A percentile compares a stretch with the other conserved stretches of the same genome.
These are phyloP conservation scores for Chloroceryle inda DNA, from an alignment of 2,797 vertebrate species.

Conservation along the genomic window DNA sequence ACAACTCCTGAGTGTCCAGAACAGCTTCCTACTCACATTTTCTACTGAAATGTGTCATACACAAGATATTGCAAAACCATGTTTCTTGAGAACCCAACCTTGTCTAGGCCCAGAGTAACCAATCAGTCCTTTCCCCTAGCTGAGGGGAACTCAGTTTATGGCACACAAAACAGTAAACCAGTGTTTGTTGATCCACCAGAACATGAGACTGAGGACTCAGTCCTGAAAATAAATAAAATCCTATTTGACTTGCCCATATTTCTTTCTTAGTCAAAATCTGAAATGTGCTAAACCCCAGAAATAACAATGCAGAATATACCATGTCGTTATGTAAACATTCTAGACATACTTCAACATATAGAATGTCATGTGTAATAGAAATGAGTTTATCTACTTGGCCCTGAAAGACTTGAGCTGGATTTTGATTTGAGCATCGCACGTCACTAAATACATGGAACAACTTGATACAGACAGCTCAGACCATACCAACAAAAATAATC, in stretches of 20 bases:
- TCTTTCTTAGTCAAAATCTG: background rate
- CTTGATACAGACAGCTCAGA: background rate
- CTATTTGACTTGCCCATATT: background rate
- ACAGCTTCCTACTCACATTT: background rate
- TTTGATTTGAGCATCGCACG: background rate
- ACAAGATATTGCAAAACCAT: rapidly evolving
- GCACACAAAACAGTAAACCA: background rate
- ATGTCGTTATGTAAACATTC: background rate
- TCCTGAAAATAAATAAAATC: background rate
- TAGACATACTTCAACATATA: rapidly evolving
- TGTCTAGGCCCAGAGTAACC: background rate
- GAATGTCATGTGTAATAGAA: rapidly evolving
- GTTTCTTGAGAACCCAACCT: background rate
- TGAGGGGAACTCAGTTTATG: background rate
- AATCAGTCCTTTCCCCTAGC: background rate
- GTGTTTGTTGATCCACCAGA: background rate
- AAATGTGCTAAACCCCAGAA: background rate
- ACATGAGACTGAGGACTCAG: background rate
- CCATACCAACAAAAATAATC: background rate
- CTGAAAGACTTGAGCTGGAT: background rate
- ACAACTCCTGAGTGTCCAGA: background rate
- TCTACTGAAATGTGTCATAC: background rate
- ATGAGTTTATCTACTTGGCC: background rate
- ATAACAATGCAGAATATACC: background rate
- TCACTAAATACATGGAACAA: background rate